Evolutionary conservation across 1,140 invertebrate genomes (phyloP).

Genomic region (Megalopta genalis): DNA sequence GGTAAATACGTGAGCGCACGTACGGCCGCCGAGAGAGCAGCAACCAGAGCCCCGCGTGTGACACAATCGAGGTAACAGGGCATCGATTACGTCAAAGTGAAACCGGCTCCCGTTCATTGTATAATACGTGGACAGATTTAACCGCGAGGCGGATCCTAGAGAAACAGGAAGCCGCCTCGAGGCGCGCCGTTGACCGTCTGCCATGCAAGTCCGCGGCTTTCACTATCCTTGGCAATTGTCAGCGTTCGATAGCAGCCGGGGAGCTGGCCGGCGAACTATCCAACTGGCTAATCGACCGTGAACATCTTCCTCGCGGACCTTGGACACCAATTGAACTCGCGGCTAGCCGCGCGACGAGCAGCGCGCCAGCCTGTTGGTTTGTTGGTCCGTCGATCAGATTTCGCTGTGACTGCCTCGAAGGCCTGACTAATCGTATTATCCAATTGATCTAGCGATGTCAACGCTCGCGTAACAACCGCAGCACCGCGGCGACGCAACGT

Average conservation of each 20-base stretch:
- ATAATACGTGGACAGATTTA: constrained; percentile 36
- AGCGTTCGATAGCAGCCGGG: too few relatives aligned
- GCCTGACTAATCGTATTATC: constrained; percentile 10
- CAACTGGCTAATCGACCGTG: constrained; percentile 29
- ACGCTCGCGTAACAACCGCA: constrained; percentile 4
- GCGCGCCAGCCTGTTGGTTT: background rate
- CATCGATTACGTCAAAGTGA: constrained; percentile 52
- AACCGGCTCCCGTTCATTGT: constrained; percentile 36
- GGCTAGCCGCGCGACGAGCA: too few relatives aligned
- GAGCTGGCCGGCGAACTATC: background rate
- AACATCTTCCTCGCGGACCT: constrained; percentile 38
- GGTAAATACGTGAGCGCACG: background rate
- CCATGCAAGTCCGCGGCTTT: constrained; percentile 24
- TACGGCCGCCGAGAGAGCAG: background rate
- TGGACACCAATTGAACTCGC: constrained; percentile 26
- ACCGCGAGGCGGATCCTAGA: background rate
- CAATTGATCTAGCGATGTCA: constrained; percentile 11
- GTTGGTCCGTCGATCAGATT: constrained; percentile 19
- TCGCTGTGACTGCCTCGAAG: background rate
- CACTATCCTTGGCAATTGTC: constrained; percentile 48
- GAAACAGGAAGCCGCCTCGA: constrained; percentile 27
- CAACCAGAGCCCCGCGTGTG: background rate
- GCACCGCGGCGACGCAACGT: background rate
- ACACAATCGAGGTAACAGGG: constrained; percentile 38
- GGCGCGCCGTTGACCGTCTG: background rate